Base-by-base conservation (phyloP, 92 coral and sea anemone species). In the Blastomussa wellsi region DNA sequence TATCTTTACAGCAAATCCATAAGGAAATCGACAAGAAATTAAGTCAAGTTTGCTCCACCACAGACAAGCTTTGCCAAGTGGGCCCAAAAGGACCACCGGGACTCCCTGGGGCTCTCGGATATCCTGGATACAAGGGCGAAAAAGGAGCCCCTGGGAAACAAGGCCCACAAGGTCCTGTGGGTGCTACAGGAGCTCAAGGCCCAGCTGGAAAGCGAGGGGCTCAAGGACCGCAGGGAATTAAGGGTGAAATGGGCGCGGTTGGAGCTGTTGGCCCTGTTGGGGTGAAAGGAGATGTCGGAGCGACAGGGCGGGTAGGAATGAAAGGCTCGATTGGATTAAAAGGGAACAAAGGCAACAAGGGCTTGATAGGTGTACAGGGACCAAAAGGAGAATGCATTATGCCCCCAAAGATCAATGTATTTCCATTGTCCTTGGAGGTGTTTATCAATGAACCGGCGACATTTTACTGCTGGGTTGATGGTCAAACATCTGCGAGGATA, bases 151-250 rank as follows among this genome's bases (percentile, higher is more conserved):
- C 68, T 51, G 93, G 91, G 69, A 33, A 13, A 9, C 51, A 20
- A 4, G 93, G 93, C 31, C 49, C 86, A 22, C 93, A 37, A 36
- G 93, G 93, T 0, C 89, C 90, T 32, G 22, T 32, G 19, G 93
- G 93, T n/a, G 72, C 39, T 19, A 87, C 44, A 16, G 93, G 93
- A 8, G 53, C 53, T 16, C 91, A 44, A 3, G 93, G 90, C 37
- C 48, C 51, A 9, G 81, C 72, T 31, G 93, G 93, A 17, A 70
- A 48, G 1, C 89, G 51, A 79, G 93, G 93, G 19, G 80, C 74
- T 28, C 65, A 36, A 29, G 93, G 93, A 49, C 80, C 79, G 14
- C 86, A 73, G 55, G 93, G 93, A 37, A 2, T 37, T 7, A 55
- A 88, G 71, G 91, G 91, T 15, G 39, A 55, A 19, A 86, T 81